Conservation (phyloP, 2,888 invertebrate genomes). For the Ormyrus thymus region DNA sequence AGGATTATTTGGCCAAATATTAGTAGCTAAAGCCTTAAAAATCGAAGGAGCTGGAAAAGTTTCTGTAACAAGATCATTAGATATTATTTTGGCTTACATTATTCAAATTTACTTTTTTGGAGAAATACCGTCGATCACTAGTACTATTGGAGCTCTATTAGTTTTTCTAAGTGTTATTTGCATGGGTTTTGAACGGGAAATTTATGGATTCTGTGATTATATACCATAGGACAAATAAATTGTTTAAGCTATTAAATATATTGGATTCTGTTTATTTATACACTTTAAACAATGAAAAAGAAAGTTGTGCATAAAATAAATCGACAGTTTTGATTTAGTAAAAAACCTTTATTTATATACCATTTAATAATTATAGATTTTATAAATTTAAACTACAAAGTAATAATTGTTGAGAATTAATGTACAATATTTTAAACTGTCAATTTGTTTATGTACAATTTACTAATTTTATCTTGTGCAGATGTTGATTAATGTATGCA, state of each 20-base stretch:
- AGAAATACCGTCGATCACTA: slow-evolving; percentile 73
- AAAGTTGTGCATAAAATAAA: slow-evolving; percentile 34
- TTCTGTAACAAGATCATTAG: slow-evolving; percentile 75
- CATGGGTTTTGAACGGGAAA: slow-evolving; percentile 75
- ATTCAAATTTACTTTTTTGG: slow-evolving; percentile 74
- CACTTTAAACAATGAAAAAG: background rate
- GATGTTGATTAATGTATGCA: no score
- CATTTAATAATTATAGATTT: background rate
- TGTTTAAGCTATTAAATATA: background rate
- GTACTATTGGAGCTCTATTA: slow-evolving; percentile 72
- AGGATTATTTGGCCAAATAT: slow-evolving; percentile 74
- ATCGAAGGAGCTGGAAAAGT: slow-evolving; percentile 76
- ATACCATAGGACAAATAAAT: slow-evolving; percentile 64
- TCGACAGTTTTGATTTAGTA: slow-evolving; percentile 22
- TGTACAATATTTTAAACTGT: slow-evolving; percentile 53
- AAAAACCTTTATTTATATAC: background rate
- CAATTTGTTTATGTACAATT: slow-evolving; percentile 40
- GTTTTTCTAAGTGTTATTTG: slow-evolving; percentile 73
- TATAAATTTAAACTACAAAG: slow-evolving; percentile 2
- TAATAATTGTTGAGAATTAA: slow-evolving; percentile 16
- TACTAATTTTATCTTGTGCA: background rate
- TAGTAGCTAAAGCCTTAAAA: slow-evolving; percentile 74
- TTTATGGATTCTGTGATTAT: slow-evolving; percentile 71
- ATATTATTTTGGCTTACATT: slow-evolving; percentile 75
- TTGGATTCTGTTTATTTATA: background rate